Evolutionary conservation across 2,888 invertebrate genomes (phyloP).

Genomic region (Alentia gelatinosa): DNA sequence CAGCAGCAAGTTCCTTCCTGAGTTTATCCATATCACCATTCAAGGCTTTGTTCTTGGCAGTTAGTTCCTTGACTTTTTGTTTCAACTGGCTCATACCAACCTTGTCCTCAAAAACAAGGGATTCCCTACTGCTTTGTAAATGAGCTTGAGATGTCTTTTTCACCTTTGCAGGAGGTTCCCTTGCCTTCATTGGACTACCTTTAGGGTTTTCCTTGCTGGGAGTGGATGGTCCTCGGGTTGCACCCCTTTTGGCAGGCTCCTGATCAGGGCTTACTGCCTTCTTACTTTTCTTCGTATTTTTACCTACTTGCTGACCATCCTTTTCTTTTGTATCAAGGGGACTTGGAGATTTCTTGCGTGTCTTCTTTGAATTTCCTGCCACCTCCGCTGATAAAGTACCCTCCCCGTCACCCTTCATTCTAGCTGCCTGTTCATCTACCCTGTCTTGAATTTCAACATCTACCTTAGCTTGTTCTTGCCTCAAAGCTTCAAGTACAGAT

Average conservation of each 20-base stretch:
- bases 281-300: not conserved
- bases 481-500: conserved; percentile 19
- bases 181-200: not conserved
- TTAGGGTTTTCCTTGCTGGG: not conserved
- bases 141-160: conserved; percentile 14
- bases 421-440: not conserved
- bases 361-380: not conserved
- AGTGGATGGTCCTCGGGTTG: not conserved
- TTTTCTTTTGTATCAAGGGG: not conserved
- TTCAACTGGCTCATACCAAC: not conserved
- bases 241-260: not conserved
- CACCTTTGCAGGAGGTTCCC: conserved; percentile 31
- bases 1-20: not conserved
- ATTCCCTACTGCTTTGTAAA: not conserved
- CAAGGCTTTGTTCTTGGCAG: conserved; percentile 23
- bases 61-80: conserved; percentile 25
- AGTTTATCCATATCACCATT: not conserved
- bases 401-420: not conserved
- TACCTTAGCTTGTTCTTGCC: conserved; percentile 1
- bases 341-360: conserved; percentile 2
- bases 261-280: conserved; percentile 15
- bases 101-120: not conserved
- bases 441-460: not conserved
- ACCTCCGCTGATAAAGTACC: not conserved
- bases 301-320: not conserved